Evolutionary conservation across 2,797 vertebrate genomes (phyloP), one percentile per base, ranked within the genome.

Genomic region (Lithobates sylvaticus): DNA sequence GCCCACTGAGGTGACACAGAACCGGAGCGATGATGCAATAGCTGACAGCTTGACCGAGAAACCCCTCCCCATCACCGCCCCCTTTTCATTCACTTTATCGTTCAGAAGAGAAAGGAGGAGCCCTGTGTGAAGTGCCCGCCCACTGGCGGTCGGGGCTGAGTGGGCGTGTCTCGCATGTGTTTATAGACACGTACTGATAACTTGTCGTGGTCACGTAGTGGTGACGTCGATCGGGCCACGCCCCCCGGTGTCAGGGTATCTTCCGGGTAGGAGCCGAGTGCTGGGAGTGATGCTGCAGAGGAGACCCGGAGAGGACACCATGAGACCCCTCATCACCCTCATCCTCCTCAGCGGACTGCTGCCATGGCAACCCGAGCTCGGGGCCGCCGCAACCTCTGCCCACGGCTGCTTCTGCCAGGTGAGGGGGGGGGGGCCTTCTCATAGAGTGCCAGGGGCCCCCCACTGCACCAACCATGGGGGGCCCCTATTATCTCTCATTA

Each of bases 321-420:
- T 86, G 74, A 32, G 50, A 8, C 26, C 73, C 21, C 13, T 27
- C 50, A 3, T 29, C 27, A 13, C n/a, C 6, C 50, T 84, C 50
- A 10, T 72, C 27, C 16, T 47, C 18, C 26, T 88, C 23, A 36
- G 69, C 32, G 47, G 50, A 12, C 44, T 85, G 27, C 78, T 82
- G 27, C 78, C 81, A 34, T 84, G 73, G 87, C 23, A 23, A 9
- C 18, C 77, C 21, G 86, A 61, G 13, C 80, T 29, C 78, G 39
- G 67, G 7, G 86, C 2, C 71, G n/a, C n/a, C 64, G 64, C 78
- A 0, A 88, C 89, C 70, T 90, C 92, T 26, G 92, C 90, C 42
- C 86, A 93, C 89, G 91, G 94, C 88, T 96, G 95, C 88, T 97
- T 96, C 92, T 96, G 96, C 88, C 93, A 96, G 95, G 96, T 97